Evolutionary conservation across 2,797 vertebrate genomes (phyloP).

Genomic region (Enteromius treurensis): DNA sequence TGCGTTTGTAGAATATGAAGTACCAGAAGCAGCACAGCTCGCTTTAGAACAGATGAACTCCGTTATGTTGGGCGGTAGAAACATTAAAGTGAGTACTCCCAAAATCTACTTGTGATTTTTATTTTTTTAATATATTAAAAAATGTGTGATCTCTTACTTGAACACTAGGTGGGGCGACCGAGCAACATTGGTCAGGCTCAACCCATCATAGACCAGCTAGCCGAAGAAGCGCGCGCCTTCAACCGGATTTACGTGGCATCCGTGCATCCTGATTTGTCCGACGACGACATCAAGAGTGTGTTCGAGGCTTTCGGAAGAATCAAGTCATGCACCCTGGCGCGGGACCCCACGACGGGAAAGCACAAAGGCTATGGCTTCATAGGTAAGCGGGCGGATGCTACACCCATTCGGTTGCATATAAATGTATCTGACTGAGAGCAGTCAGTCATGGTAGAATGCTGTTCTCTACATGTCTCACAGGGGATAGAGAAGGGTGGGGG

Average conservation of each 20-base stretch:
- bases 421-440: conserved; percentile 62
- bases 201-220: conserved; percentile 89
- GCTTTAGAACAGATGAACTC: conserved; percentile 96
- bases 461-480: conserved; percentile 66
- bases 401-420: conserved; percentile 54
- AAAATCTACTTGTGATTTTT: neutral
- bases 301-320: conserved; percentile 91
- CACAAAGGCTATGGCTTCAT: conserved; percentile 91
- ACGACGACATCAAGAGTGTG: conserved; percentile 89
- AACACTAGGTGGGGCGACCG: conserved; percentile 83
- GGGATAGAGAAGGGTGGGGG: conserved; percentile 65
- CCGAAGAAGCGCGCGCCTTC: conserved; percentile 86
- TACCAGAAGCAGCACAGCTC: conserved; percentile 90
- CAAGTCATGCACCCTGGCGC: conserved; percentile 84
- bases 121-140: neutral
- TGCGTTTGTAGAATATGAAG: conserved; percentile 93
- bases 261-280: conserved; percentile 86
- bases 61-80: conserved; percentile 89
- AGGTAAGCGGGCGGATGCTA: conserved; percentile 70
- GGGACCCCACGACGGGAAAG: conserved; percentile 88
- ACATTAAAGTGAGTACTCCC: conserved; percentile 85
- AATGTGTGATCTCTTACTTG: neutral
- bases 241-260: conserved; percentile 90
- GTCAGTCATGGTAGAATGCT: conserved; percentile 65
- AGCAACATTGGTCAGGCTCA: conserved; percentile 90